Base-by-base conservation (phyloP, 2,888 invertebrate species). In the Hypselothyrea guttata region DNA sequence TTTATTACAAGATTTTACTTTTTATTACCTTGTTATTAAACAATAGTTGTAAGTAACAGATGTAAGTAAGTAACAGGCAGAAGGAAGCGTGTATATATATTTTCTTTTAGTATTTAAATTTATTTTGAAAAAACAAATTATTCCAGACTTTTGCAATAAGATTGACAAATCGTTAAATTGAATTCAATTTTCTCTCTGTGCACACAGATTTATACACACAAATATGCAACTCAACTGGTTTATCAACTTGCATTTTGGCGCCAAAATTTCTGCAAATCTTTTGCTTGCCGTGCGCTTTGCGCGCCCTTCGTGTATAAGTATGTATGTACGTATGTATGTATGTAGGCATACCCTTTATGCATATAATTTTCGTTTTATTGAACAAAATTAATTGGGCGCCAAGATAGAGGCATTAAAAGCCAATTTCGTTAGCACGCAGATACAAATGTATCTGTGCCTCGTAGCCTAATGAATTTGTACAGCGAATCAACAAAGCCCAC, bases 241-340 rank as follows among this genome's bases (percentile, higher is more conserved):
- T 82, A 76, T 79, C 82, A 82, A 84, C 83, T 82, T 87, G 86
- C 86, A 86, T 86, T 86, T 86, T 86, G 86, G 86, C 86, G 86
- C 86, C 86, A 86, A 86, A 86, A 87, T 86, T 87, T 86, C 87
- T 86, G 86, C 86, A 86, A 86, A 86, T 87, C 86, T 82, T 58
- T 61, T 71, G 71, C 59, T 58, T 61, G 77, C 75, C 67, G 55
- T 75, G 69, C 63, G 73, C 74, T 71, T 75, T 83, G 62, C 44
- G 58, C 68, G 79, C 83, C 79, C 83, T 83, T 79, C 79, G 75
- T 63, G 61, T 56, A 34, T 31, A 51, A 51, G 7, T 5, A 12
- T 8, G 33, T 16, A 28, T 13, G 30, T 7, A 18, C 9, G 34
- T 8, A 12, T 7, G 22, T 33, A 18, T 37, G 15, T 34, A 18